These are phyloP conservation scores for Eristalinus aeneus DNA, from an alignment of 2,888 invertebrate species.

Conservation along the genomic window DNA sequence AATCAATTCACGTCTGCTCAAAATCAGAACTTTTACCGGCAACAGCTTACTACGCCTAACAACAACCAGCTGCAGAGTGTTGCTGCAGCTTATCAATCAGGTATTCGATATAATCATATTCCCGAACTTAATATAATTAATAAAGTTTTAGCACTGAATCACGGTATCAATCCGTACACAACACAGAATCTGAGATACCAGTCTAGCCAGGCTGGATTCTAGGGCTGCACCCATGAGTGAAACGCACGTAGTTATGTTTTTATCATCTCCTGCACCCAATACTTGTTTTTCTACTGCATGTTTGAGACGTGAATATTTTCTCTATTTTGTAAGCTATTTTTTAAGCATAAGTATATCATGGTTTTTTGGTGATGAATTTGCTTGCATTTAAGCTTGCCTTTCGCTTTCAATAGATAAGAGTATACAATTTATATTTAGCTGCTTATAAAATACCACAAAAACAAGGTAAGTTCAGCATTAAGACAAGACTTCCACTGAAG, in stretches of 20 bases:
- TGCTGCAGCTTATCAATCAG: slow-evolving; percentile 83
- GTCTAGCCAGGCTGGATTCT: slow-evolving; percentile 74
- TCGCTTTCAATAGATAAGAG: neutral
- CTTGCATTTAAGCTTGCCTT: slow-evolving; percentile 17
- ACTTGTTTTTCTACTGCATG: neutral
- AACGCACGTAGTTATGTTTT: slow-evolving; percentile 49
- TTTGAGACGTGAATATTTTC: slow-evolving; percentile 27
- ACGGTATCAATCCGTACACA: slow-evolving; percentile 83
- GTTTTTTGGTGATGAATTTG: slow-evolving; percentile 18
- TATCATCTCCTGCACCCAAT: slow-evolving; percentile 38
- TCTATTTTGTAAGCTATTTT: slow-evolving; percentile 15
- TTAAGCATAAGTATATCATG: slow-evolving; percentile 10
- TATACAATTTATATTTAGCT: too few species aligned
- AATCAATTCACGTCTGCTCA: slow-evolving; percentile 80
- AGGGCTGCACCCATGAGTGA: slow-evolving; percentile 65
- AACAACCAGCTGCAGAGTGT: slow-evolving; percentile 78
- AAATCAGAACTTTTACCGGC: slow-evolving; percentile 79
- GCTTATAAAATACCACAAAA: too few species aligned
- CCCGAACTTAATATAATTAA: slow-evolving; percentile 91
- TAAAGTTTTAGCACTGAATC: slow-evolving; percentile 90
- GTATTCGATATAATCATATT: slow-evolving; percentile 80
- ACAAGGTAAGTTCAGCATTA: too few species aligned
- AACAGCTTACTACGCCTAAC: slow-evolving; percentile 76
- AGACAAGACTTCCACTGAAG: too few species aligned
- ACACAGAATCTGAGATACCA: slow-evolving; percentile 77